These are phyloP conservation scores for Sphinx pinastri DNA, from an alignment of 2,888 invertebrate species.

Conservation along the genomic window DNA sequence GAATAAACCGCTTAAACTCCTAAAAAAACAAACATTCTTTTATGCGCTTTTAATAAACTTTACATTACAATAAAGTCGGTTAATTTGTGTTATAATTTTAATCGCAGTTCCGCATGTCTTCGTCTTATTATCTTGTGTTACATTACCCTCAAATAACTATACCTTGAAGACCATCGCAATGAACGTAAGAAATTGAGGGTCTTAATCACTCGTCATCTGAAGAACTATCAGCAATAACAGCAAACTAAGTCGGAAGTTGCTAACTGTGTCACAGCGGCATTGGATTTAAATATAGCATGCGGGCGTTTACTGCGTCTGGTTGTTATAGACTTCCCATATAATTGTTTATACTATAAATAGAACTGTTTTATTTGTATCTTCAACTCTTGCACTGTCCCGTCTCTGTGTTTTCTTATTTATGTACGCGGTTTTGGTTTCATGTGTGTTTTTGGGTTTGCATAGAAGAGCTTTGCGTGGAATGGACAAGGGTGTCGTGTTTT, in stretches of 20 bases:
- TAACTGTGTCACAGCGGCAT: conserved; percentile 36
- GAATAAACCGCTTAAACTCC: no score
- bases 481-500: no score
- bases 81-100: no score
- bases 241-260: conserved; percentile 24
- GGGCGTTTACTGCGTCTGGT: conserved; percentile 37
- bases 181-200: no score
- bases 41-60: no score
- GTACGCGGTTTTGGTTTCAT: conserved; percentile 8
- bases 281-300: conserved; percentile 42
- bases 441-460: neutral
- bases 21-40: no score
- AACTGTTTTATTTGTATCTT: conserved; percentile 19
- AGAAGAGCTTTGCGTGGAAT: no score
- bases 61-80: no score
- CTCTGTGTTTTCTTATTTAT: conserved; percentile 5
- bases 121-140: no score
- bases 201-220: neutral
- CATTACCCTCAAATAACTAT: no score
- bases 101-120: no score
- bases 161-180: no score
- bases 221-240: conserved; percentile 10
- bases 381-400: conserved; percentile 17
- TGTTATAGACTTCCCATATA: conserved; percentile 34
- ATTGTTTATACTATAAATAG: conserved; percentile 36